Evolutionary conservation across 2,113 vertebrate genomes (phyloP).

Genomic region (Zeus faber): DNA sequence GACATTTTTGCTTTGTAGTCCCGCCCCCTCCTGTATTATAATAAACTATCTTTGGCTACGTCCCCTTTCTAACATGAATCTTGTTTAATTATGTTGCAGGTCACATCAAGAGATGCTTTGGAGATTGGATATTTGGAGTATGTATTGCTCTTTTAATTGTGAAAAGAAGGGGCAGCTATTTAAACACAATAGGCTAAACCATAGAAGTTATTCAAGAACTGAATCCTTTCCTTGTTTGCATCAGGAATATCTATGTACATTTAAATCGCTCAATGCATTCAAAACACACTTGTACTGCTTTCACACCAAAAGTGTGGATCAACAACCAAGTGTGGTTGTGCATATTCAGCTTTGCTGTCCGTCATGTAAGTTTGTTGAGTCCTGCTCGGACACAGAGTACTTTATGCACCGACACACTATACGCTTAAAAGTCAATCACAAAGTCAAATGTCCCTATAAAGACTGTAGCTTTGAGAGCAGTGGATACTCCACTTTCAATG

Average conservation of each 20-base stretch:
- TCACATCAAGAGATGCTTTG: too few species aligned
- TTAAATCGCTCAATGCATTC: constrained; percentile 1
- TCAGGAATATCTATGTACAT: constrained; percentile 1
- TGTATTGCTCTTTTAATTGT: not conserved
- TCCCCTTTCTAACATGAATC: too few species aligned
- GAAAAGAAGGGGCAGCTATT: constrained; percentile 1
- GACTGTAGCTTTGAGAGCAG: constrained; percentile 27
- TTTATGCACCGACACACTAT: constrained; percentile 8
- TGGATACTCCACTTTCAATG: constrained; percentile 30
- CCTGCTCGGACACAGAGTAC: constrained; percentile 13
- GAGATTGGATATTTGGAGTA: constrained; percentile 7
- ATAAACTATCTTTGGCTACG: too few species aligned
- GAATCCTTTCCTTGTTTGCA: constrained; percentile 6
- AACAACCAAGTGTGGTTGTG: constrained; percentile 11
- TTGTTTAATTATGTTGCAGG: too few species aligned
- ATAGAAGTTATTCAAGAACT: constrained; percentile 2
- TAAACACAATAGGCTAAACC: constrained; percentile 2
- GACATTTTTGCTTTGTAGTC: too few species aligned
- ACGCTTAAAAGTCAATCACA: constrained; percentile 16
- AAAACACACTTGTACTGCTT: constrained; percentile 4
- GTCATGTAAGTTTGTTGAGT: constrained; percentile 27
- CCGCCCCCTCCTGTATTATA: too few species aligned
- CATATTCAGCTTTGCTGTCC: constrained; percentile 16
- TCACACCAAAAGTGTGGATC: constrained; percentile 12
- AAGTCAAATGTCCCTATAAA: constrained; percentile 18